Evolutionary conservation across 2,797 vertebrate species (phyloP).

Genomic region (Coregonus ussuriensis): DNA sequence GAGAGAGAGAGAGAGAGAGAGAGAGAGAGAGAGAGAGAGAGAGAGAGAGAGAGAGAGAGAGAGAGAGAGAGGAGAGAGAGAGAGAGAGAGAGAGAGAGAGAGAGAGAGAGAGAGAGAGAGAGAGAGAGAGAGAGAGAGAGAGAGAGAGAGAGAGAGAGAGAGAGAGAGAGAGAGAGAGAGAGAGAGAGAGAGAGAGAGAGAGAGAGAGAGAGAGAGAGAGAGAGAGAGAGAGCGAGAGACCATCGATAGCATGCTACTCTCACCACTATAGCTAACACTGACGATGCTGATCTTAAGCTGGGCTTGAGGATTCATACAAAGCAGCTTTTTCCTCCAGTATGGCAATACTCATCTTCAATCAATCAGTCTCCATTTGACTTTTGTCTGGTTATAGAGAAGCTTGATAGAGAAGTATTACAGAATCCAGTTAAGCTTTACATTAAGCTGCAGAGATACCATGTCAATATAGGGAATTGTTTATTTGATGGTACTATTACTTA

Average conservation of each 20-base stretch:
- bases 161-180: slow-evolving; percentile 54
- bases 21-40: slow-evolving; percentile 20
- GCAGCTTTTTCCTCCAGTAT: slow-evolving; percentile 62
- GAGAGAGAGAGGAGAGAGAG: slow-evolving; percentile 51
- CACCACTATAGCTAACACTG: slow-evolving; percentile 54
- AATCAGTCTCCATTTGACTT: slow-evolving; percentile 58
- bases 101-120: slow-evolving; percentile 44
- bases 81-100: slow-evolving; percentile 56
- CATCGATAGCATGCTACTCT: slow-evolving; percentile 72
- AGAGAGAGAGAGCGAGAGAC: slow-evolving; percentile 61
- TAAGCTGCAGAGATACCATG: not conserved
- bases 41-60: slow-evolving; percentile 42
- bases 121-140: slow-evolving; percentile 60
- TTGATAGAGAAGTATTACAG: not conserved
- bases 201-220: too few species aligned
- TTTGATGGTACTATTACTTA: not conserved
- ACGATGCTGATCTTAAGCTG: slow-evolving; percentile 65
- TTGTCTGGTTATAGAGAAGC: slow-evolving; percentile 35
- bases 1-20: too few species aligned
- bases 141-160: slow-evolving; percentile 40
- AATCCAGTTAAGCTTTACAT: not conserved
- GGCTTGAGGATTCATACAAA: slow-evolving; percentile 62
- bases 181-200: slow-evolving; percentile 41
- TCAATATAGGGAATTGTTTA: not conserved
- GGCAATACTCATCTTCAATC: slow-evolving; percentile 56